Percentiles rank a stretch among this genome's conserved stretches.
These are phyloP conservation scores for Heterodera carotae DNA, from an alignment of 1,140 invertebrate genomes.

Conservation along the genomic window DNA sequence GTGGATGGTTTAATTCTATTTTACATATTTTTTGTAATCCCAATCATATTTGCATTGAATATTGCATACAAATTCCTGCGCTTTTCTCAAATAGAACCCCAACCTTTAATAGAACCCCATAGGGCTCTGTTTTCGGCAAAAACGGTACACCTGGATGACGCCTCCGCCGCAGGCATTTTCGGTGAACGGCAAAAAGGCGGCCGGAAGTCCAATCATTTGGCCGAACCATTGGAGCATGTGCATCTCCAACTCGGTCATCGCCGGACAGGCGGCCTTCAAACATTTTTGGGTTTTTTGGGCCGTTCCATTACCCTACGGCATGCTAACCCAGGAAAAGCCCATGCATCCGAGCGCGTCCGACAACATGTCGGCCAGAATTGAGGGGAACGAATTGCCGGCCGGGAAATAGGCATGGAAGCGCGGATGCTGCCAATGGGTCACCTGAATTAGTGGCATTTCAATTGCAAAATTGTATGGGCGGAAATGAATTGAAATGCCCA, in stretches of 20 bases:
- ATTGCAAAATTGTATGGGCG: background rate
- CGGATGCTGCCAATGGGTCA: constrained; percentile 98
- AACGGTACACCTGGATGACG: constrained; percentile 70
- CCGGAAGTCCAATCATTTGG: constrained; percentile 71
- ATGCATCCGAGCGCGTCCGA: constrained; percentile 91
- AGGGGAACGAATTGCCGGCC: constrained; percentile 92
- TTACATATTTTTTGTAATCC: background rate
- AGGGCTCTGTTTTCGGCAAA: no score
- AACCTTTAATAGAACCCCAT: no score
- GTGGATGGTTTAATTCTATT: background rate
- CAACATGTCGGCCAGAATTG: constrained; percentile 96
- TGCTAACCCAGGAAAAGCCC: constrained; percentile 90
- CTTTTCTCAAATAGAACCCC: no score
- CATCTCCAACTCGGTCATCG: constrained; percentile 94
- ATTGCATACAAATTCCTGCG: no score
- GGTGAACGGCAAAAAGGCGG: constrained; percentile 70
- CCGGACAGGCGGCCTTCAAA: constrained; percentile 81
- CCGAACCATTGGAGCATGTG: constrained; percentile 96
- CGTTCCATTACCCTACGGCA: constrained; percentile 70
- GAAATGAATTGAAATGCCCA: background rate
- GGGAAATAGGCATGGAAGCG: constrained; percentile 98
- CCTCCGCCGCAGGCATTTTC: constrained; percentile 69
- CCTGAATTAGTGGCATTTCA: constrained; percentile 69
- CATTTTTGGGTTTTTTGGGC: background rate
- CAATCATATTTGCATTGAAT: no score